A percentile compares a stretch with the other conserved stretches of the same genome.
These are phyloP conservation scores for Cherax quadricarinatus DNA, from an alignment of 1,140 invertebrate species.

Conservation along the genomic window DNA sequence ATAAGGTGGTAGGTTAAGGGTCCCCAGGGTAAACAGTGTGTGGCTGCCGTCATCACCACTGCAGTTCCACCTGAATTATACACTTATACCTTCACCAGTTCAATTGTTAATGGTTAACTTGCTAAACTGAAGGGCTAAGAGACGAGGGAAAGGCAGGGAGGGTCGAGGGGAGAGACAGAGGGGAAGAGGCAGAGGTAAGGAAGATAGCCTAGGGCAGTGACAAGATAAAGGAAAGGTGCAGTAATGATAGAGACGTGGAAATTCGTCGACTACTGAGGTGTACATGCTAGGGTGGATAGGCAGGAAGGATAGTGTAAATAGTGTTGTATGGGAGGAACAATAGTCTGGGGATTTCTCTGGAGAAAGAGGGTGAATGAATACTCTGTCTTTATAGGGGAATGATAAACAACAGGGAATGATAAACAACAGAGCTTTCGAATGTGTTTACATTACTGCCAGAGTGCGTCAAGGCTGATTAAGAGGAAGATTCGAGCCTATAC, in stretches of 20 bases:
- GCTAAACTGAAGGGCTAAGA: conserved; percentile 12
- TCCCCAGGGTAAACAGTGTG: conserved; percentile 31
- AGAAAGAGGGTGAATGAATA: neutral
- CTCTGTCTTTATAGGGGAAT: neutral
- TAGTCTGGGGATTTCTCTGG: too few relatives aligned
- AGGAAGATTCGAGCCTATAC: too few relatives aligned
- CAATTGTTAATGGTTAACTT: conserved; percentile 54
- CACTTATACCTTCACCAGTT: conserved; percentile 50
- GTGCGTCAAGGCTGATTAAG: too few relatives aligned
- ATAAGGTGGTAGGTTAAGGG: conserved; percentile 10
- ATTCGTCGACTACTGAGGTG: too few relatives aligned
- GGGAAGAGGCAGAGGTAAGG: neutral
- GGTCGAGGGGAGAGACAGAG: neutral
- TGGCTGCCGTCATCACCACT: conserved; percentile 46
- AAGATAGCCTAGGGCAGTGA: neutral
- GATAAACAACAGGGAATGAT: too few relatives aligned
- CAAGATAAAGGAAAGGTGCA: too few relatives aligned
- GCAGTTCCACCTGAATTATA: conserved; percentile 53
- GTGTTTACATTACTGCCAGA: too few relatives aligned
- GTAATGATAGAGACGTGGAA: too few relatives aligned
- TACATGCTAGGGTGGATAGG: neutral
- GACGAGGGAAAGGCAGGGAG: neutral
- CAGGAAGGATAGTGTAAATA: neutral
- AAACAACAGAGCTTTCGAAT: neutral
- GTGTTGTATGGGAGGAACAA: neutral